Conservation (phyloP, 2,888 invertebrate genomes). For the Azorinus chamasolen region DNA sequence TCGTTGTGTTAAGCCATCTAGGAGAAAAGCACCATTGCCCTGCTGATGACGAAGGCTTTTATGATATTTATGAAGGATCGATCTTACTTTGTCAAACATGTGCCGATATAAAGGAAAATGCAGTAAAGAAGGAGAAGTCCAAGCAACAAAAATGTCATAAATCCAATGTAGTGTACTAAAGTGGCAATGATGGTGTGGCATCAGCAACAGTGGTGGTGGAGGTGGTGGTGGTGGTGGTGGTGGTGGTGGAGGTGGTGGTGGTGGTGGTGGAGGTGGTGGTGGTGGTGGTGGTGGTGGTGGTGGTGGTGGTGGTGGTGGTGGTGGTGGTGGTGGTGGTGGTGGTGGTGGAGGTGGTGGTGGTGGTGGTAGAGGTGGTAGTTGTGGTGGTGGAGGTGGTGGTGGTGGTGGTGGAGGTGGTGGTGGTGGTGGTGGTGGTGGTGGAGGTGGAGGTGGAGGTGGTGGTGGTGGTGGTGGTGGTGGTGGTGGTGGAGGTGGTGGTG, state of each 20-base stretch:
- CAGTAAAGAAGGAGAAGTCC: too few relatives aligned
- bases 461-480: background rate
- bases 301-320: constrained; percentile 3
- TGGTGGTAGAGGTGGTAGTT: too few relatives aligned
- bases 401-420: background rate
- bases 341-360: constrained; percentile 1
- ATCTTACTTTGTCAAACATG: too few relatives aligned
- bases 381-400: too few relatives aligned
- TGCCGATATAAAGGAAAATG: too few relatives aligned
- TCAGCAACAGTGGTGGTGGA: background rate
- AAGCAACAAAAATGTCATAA: too few relatives aligned
- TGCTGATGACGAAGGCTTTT: too few relatives aligned
- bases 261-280: background rate
- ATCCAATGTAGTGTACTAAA: too few relatives aligned
- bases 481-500: background rate
- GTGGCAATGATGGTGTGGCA: background rate
- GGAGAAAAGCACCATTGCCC: too few relatives aligned
- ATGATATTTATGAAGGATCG: too few relatives aligned
- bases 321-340: constrained; percentile 1
- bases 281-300: constrained; percentile 1
- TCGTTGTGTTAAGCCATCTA: too few relatives aligned
- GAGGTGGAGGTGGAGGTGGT: background rate
- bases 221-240: constrained; percentile 1
- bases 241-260: background rate
- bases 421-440: constrained; percentile 1